Evolutionary conservation across 2,797 vertebrate species (phyloP).

Genomic region (Sebastes cheni): DNA sequence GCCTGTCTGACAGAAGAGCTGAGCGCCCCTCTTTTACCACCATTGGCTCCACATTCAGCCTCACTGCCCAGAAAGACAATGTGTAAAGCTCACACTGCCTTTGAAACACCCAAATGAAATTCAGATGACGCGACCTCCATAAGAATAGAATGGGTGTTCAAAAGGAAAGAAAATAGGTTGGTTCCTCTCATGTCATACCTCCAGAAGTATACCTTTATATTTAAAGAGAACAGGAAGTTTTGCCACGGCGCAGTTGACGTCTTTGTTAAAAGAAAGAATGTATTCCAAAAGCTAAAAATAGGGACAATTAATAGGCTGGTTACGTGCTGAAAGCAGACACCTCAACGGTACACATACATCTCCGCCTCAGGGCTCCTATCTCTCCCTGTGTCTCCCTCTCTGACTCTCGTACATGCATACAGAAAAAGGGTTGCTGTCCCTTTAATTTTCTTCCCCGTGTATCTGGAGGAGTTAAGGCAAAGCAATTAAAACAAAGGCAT

Average conservation of each 20-base stretch:
- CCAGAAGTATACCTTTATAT: constrained; percentile 28
- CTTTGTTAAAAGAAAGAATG: constrained; percentile 32
- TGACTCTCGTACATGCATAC: constrained; percentile 24
- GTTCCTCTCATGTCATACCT: constrained; percentile 37
- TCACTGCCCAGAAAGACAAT: constrained; percentile 25
- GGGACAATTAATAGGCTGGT: constrained; percentile 59
- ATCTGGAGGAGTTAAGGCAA: constrained; percentile 81
- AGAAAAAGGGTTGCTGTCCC: constrained; percentile 68
- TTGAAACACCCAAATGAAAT: constrained; percentile 52
- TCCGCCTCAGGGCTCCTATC: constrained; percentile 46
- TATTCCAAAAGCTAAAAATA: constrained; percentile 57
- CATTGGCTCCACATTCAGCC: constrained; percentile 35
- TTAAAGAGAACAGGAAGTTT: constrained; percentile 27
- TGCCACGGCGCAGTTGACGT: constrained; percentile 13
- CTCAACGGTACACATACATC: constrained; percentile 30
- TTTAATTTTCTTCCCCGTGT: constrained; percentile 77
- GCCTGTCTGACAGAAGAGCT: constrained; percentile 50
- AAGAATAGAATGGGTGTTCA: constrained; percentile 24
- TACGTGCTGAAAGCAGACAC: constrained; percentile 46
- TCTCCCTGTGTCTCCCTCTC: constrained; percentile 15
- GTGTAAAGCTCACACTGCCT: constrained; percentile 26
- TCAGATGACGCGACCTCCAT: constrained; percentile 19
- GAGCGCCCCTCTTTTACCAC: constrained; percentile 43
- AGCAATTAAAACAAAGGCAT: constrained; percentile 88
- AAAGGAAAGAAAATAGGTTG: constrained; percentile 33